Conservation (phyloP, 2,797 vertebrate genomes). For the Microctenopoma stevenorrisi region DNA sequence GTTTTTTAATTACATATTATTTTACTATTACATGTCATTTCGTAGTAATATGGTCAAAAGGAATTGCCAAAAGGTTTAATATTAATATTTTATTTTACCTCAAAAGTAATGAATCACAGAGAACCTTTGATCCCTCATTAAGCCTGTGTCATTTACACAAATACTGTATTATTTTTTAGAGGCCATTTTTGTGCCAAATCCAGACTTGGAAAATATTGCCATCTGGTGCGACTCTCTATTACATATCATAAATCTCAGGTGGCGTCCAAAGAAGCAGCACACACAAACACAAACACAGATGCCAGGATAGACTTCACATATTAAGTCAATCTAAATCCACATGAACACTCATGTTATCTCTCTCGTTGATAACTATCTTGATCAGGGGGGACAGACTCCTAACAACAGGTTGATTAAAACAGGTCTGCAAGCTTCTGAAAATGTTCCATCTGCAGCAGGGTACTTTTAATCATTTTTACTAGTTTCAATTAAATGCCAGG, state of each 20-base stretch:
- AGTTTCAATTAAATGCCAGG: no score
- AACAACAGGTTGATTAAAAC: background rate
- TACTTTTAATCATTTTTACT: no score
- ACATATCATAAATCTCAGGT: conserved; percentile 68
- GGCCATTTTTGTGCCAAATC: conserved; percentile 54
- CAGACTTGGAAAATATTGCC: conserved; percentile 63
- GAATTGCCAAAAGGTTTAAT: conserved; percentile 19
- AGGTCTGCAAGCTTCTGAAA: background rate
- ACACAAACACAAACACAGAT: conserved; percentile 18
- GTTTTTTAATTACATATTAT: background rate
- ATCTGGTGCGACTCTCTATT: conserved; percentile 72
- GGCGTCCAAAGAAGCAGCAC: conserved; percentile 29
- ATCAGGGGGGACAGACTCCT: background rate
- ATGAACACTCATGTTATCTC: background rate
- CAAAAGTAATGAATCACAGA: conserved; percentile 26
- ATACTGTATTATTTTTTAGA: conserved; percentile 58
- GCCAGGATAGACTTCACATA: conserved; percentile 10
- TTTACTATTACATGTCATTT: background rate
- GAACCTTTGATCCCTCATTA: conserved; percentile 51
- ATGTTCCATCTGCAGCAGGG: background rate
- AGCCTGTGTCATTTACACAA: conserved; percentile 68
- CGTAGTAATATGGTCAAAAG: background rate
- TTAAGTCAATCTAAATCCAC: conserved; percentile 12
- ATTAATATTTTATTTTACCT: conserved; percentile 14
- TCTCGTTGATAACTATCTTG: background rate